Conservation (phyloP, 53 echinoderm and acorn worm species). For the Arbacia lixula region DNA sequence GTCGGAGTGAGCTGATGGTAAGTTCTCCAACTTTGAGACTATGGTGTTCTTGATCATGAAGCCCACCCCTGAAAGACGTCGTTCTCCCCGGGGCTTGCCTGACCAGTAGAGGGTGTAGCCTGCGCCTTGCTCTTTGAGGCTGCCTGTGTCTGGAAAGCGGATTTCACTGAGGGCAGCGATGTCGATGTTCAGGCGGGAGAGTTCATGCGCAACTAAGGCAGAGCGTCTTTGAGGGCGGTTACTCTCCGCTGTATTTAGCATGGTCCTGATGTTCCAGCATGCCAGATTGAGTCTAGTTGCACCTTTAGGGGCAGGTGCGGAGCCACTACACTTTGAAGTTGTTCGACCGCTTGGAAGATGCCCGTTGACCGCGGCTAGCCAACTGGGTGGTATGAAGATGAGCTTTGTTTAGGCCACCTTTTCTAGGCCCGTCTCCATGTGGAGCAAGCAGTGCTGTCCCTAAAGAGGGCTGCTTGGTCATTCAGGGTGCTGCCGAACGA, state of each 20-base stretch:
- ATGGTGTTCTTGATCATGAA: constrained; percentile 71
- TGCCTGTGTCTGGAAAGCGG: constrained; percentile 51
- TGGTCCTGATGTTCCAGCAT: constrained; percentile 60
- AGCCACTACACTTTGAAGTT: constrained; percentile 31
- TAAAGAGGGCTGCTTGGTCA: too few species aligned
- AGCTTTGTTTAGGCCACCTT: constrained; percentile 76
- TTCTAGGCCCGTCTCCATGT: constrained; percentile 55
- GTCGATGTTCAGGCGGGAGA: constrained; percentile 45
- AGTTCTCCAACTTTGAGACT: constrained; percentile 36
- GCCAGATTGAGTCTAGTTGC: constrained; percentile 36
- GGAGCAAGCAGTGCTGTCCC: too few species aligned
- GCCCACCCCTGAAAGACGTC: constrained; percentile 61
- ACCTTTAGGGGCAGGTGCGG: constrained; percentile 15
- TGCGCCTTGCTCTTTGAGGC: constrained; percentile 57
- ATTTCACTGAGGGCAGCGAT: constrained; percentile 64
- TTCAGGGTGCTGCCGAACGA: constrained; percentile 65
- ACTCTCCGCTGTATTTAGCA: constrained; percentile 24
- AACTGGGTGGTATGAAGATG: constrained; percentile 57
- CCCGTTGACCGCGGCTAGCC: constrained; percentile 71
- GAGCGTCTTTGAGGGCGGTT: constrained; percentile 42
- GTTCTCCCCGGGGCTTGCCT: constrained; percentile 39
- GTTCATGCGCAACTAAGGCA: constrained; percentile 56
- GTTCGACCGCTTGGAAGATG: constrained; percentile 61
- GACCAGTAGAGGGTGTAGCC: constrained; percentile 75
- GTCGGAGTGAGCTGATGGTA: constrained; percentile 68